These are phyloP conservation scores for Ceratitis capitata DNA, from an alignment of 1,140 invertebrate species.

Conservation along the genomic window DNA sequence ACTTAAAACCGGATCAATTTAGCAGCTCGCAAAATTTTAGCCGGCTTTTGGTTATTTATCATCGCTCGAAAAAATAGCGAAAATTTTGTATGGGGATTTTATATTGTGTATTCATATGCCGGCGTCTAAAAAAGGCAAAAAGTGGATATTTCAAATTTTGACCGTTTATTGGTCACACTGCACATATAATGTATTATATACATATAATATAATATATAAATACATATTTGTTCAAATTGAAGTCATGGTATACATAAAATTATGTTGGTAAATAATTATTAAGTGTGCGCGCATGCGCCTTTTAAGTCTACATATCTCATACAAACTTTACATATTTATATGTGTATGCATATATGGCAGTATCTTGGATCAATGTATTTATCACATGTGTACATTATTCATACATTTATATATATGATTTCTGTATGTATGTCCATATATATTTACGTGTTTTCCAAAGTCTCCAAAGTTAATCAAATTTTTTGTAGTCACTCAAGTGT, in stretches of 20 bases:
- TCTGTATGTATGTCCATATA: not conserved
- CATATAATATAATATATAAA: not conserved
- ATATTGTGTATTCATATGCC: not conserved
- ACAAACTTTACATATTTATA: no score
- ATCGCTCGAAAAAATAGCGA: not conserved
- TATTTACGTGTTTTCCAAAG: not conserved
- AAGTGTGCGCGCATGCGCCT: constrained; percentile 20
- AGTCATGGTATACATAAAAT: no score
- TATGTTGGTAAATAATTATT: not conserved
- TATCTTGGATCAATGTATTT: not conserved
- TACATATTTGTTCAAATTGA: not conserved
- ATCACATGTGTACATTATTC: not conserved
- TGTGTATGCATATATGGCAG: no score
- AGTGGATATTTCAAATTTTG: constrained; percentile 10
- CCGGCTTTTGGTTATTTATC: not conserved
- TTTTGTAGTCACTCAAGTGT: not conserved
- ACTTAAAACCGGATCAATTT: constrained; percentile 18
- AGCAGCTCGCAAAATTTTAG: not conserved
- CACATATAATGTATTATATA: not conserved
- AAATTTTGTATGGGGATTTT: not conserved
- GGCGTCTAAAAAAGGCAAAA: not conserved
- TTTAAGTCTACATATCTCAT: not conserved
- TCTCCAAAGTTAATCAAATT: not conserved
- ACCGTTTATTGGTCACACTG: not conserved
- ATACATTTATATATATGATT: not conserved